Evolutionary conservation across 2,797 vertebrate species (phyloP).

Genomic region (Sebastes variabilis): DNA sequence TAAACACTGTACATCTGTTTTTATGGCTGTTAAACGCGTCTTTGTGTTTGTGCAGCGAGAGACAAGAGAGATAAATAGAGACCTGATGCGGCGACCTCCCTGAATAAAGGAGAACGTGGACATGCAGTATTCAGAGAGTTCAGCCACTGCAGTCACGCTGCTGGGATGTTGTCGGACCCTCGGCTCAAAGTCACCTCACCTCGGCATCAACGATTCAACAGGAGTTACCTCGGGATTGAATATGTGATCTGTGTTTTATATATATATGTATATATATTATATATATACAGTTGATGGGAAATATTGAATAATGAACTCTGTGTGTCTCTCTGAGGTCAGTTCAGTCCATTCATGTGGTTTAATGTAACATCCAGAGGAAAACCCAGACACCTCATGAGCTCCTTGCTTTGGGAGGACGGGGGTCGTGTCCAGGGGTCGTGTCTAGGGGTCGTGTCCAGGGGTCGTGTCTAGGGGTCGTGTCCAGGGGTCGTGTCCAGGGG

Average conservation of each 20-base stretch:
- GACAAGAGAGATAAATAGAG: neutral
- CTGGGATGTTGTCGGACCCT: neutral
- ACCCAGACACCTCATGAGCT: neutral
- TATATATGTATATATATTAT: too few relatives aligned
- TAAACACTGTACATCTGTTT: neutral
- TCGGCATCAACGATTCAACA: slow-evolving; percentile 38
- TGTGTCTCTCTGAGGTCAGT: neutral
- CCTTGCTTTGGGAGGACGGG: too few relatives aligned
- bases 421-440: too few relatives aligned
- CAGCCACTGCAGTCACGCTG: slow-evolving; percentile 10
- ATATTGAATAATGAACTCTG: slow-evolving; percentile 11
- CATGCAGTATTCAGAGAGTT: slow-evolving; percentile 49
- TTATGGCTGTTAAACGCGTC: neutral
- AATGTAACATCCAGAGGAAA: neutral
- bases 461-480: too few relatives aligned
- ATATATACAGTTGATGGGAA: neutral
- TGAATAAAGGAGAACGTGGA: slow-evolving; percentile 28
- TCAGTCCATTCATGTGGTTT: neutral
- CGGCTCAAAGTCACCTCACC: neutral
- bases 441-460: too few relatives aligned
- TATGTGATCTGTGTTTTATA: slow-evolving; percentile 19
- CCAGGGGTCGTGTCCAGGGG: too few relatives aligned
- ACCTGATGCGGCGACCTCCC: slow-evolving; percentile 11
- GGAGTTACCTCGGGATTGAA: slow-evolving; percentile 1
- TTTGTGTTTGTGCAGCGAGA: neutral